Evolutionary conservation across 2,113 vertebrate genomes (phyloP).

Genomic region (Gymnarchus niloticus): DNA sequence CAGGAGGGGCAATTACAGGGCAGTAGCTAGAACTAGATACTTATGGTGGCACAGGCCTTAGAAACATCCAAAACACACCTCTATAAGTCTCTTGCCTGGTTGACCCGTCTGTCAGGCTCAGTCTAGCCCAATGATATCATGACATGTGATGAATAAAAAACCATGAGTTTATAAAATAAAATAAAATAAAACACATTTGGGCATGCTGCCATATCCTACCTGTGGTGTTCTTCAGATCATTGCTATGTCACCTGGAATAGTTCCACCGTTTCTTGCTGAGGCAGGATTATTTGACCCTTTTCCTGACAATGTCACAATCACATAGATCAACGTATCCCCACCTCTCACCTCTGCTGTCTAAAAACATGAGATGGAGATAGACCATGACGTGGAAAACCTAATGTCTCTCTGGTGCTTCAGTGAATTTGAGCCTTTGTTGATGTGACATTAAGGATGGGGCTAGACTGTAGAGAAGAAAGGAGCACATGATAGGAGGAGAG

Average conservation of each 20-base stretch:
- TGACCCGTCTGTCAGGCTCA: too few relatives aligned
- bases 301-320: neutral
- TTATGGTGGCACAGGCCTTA: too few relatives aligned
- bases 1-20: too few relatives aligned
- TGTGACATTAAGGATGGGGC: neutral
- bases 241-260: neutral
- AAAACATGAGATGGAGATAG: neutral
- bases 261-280: neutral
- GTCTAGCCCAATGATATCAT: neutral
- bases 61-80: too few relatives aligned
- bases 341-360: neutral
- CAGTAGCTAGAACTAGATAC: too few relatives aligned
- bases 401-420: too few relatives aligned
- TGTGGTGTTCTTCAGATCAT: neutral
- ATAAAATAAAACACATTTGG: too few relatives aligned
- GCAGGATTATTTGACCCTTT: neutral
- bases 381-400: neutral
- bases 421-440: neutral
- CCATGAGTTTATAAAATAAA: neutral
- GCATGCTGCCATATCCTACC: neutral
- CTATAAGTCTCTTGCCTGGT: too few relatives aligned
- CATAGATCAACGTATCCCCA: neutral
- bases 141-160: neutral
- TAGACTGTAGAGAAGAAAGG: slow-evolving; percentile 29
- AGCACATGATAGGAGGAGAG: neutral